Percentiles rank a stretch among this genome's conserved stretches.
Evolutionary conservation across 2,797 vertebrate species (phyloP).

Genomic region (Gila robusta): DNA sequence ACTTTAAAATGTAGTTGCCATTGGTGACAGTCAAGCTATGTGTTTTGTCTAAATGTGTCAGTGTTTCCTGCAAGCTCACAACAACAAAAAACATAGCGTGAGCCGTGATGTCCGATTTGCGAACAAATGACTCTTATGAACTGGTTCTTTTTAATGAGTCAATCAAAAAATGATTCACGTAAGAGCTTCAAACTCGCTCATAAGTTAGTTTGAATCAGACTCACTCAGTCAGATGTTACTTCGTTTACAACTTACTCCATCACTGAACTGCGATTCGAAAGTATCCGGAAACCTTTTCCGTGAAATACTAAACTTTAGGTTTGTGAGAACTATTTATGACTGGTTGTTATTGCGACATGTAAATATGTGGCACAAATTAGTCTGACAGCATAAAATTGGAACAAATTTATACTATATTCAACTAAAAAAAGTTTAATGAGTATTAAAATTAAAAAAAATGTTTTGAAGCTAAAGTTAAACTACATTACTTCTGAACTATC

Average conservation of each 20-base stretch:
- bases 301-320: background rate
- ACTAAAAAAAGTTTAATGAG: background rate
- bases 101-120: background rate
- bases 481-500: no score
- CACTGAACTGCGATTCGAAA: background rate
- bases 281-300: background rate
- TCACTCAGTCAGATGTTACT: background rate
- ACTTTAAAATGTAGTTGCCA: background rate
- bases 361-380: background rate
- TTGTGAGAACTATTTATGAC: background rate
- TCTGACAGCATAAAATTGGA: background rate
- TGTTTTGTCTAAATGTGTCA: background rate
- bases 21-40: background rate
- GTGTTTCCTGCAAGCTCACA: background rate
- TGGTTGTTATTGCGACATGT: background rate
- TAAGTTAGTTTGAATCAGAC: no score
- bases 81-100: background rate
- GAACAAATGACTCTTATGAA: background rate
- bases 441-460: background rate
- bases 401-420: background rate
- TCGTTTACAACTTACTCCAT: background rate
- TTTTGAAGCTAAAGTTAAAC: background rate
- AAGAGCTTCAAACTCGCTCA: background rate
- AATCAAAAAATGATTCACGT: background rate
- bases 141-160: background rate